These are phyloP conservation scores for Danaus melanippus DNA, from an alignment of 1,140 invertebrate genomes.

Conservation along the genomic window DNA sequence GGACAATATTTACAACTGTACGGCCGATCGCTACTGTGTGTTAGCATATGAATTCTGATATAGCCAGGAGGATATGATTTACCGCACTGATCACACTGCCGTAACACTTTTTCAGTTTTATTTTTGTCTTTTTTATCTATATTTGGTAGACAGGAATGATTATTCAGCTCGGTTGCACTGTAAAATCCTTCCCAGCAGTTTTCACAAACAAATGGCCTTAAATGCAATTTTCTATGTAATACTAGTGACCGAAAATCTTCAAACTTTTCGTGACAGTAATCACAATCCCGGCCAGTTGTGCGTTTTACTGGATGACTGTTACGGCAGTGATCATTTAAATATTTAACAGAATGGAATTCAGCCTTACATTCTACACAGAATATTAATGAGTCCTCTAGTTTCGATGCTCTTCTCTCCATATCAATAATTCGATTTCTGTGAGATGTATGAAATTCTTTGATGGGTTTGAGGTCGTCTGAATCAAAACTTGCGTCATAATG, in stretches of 20 bases:
- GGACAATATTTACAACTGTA: conserved; percentile 66
- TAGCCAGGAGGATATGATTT: conserved; percentile 66
- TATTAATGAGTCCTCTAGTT: conserved; percentile 29
- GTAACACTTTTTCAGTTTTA: conserved; percentile 39
- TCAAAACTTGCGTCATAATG: conserved; percentile 40
- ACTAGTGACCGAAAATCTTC: conserved; percentile 61
- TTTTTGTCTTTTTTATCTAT: conserved; percentile 34
- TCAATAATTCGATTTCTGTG: conserved; percentile 8
- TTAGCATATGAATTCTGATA: conserved; percentile 63
- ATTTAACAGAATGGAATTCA: conserved; percentile 42
- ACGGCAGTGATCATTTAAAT: conserved; percentile 48
- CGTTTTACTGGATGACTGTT: conserved; percentile 47
- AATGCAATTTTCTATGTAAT: conserved; percentile 57
- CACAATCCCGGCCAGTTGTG: conserved; percentile 51
- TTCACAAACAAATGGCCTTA: conserved; percentile 61
- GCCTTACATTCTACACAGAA: conserved; percentile 61
- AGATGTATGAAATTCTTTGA: conserved; percentile 10
- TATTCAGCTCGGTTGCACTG: conserved; percentile 34
- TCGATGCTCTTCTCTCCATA: conserved; percentile 21
- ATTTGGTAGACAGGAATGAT: conserved; percentile 51
- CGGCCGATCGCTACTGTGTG: conserved; percentile 52
- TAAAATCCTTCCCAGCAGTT: conserved; percentile 66
- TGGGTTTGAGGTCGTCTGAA: conserved; percentile 38
- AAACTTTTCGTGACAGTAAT: conserved; percentile 66
- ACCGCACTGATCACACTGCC: conserved; percentile 67